A percentile compares a stretch with the other conserved stretches of the same genome.
Evolutionary conservation across 1,140 invertebrate species (phyloP).

Genomic region (Brachionus koreanus): DNA sequence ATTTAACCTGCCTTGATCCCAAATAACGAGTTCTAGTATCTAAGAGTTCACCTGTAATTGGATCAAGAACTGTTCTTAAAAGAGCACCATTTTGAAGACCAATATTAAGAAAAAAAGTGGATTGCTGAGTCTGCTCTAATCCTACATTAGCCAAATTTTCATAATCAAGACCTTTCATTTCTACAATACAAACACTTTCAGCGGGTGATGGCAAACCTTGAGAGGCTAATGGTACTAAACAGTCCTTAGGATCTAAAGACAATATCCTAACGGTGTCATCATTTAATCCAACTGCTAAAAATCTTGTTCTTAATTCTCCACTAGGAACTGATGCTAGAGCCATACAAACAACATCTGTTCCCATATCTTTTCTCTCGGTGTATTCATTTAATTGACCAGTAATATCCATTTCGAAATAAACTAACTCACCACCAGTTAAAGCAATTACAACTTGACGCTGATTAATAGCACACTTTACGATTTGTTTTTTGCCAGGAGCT

Average conservation of each 20-base stretch:
- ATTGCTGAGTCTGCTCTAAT: background rate
- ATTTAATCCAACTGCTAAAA: conserved; percentile 89
- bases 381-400: conserved; percentile 97
- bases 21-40: conserved; percentile 94
- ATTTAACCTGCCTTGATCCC: conserved; percentile 87
- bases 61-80: conserved; percentile 87
- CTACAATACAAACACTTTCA: conserved; percentile 92
- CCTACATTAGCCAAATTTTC: conserved; percentile 51
- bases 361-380: conserved; percentile 91
- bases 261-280: conserved; percentile 97
- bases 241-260: conserved; percentile 89
- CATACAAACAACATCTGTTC: conserved; percentile 96
- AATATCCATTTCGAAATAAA: conserved; percentile 99
- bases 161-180: conserved; percentile 67
- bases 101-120: conserved; percentile 89
- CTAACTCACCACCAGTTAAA: conserved; percentile 89
- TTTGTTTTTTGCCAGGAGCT: conserved; percentile 90
- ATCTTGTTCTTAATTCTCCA: conserved; percentile 90
- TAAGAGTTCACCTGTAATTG: conserved; percentile 89
- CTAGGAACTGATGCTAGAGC: conserved; percentile 86
- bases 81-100: conserved; percentile 91
- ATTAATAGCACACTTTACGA: conserved; percentile 96
- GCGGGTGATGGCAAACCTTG: conserved; percentile 86
- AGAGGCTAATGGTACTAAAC: conserved; percentile 85
- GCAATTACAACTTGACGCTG: conserved; percentile 97